Base-by-base conservation (phyloP, 2,888 invertebrate species). In the Seira sanloemensis region DNA sequence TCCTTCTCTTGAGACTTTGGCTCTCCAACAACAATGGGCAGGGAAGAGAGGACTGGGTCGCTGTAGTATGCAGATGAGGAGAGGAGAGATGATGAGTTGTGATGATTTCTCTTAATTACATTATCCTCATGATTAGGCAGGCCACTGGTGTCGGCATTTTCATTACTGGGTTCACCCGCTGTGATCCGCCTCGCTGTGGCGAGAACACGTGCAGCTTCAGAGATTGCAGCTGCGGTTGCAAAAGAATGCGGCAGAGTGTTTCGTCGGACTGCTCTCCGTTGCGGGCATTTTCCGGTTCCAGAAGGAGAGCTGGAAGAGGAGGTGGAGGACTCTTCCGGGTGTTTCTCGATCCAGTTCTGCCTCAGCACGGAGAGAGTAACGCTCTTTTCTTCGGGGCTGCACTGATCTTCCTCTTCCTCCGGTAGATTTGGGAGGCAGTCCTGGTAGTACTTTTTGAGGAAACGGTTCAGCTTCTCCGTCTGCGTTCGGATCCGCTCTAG, bases 381-480 rank as follows among this genome's bases (percentile, higher is more conserved):
- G 12, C 67, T 65, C 71, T 88, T 88, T 27, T 88, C 86, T 37
- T 89, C 89, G 7, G 88, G 89, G 68, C 86, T 86, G 66, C 86
- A 88, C 5, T 80, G 75, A n/a, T 86, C 87, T 27, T 88, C 89
- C 24, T 89, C 89, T 67, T 89, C 89, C 25, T 87, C 87, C 19
- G 88, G 87, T 62, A 88, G 85, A 66, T 88, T 86, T 23, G 89
- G 89, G 7, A 89, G 81, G 74, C 88, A 89, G 78, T 89, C 89
- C 69, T 88, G 87, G 76, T 89, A 89, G 69, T 89, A 88, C 72
- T 88, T 88, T 68, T 81, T 86, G 1, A 89, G 84, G 75, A 87
- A 89, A 58, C 86, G 86, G 80, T 88, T 88, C 71, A 89, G 82
- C 74, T 84, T 78, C 27, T 88, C 88, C 12, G 88, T 88, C 72